Conservation (phyloP, 2,113 vertebrate species). For the Glaucomys volans region DNA sequence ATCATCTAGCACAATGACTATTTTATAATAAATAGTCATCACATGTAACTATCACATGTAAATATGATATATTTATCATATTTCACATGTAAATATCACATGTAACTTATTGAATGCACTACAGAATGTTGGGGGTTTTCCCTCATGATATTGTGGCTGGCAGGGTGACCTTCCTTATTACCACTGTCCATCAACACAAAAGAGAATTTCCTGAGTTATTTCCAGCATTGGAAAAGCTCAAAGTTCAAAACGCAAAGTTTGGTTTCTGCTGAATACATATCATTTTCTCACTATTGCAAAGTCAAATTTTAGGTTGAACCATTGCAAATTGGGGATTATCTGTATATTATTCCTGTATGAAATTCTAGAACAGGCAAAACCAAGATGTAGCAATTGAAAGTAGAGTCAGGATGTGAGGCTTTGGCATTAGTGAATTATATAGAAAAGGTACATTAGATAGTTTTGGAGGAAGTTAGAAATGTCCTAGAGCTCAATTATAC, state of each 20-base stretch:
- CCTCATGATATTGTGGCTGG: background rate
- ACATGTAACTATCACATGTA: too few species aligned
- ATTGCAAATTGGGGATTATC: background rate
- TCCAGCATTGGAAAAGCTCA: background rate
- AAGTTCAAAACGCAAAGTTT: background rate
- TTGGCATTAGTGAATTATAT: background rate
- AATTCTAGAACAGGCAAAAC: background rate
- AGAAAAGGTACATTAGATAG: background rate
- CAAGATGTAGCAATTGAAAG: background rate
- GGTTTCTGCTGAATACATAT: background rate
- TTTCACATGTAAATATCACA: too few species aligned
- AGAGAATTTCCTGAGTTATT: background rate
- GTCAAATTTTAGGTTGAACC: background rate
- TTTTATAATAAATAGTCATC: background rate
- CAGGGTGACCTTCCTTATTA: background rate
- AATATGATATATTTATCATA: too few species aligned
- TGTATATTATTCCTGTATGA: background rate
- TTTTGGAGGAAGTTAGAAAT: background rate
- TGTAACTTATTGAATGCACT: background rate
- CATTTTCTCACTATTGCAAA: background rate
- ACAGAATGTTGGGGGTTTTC: background rate
- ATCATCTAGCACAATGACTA: background rate
- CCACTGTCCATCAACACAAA: background rate
- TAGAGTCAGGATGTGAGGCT: background rate
- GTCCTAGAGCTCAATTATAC: background rate